Base-by-base conservation (phyloP, 1,140 invertebrate species). In the Saxidomus purpurata region DNA sequence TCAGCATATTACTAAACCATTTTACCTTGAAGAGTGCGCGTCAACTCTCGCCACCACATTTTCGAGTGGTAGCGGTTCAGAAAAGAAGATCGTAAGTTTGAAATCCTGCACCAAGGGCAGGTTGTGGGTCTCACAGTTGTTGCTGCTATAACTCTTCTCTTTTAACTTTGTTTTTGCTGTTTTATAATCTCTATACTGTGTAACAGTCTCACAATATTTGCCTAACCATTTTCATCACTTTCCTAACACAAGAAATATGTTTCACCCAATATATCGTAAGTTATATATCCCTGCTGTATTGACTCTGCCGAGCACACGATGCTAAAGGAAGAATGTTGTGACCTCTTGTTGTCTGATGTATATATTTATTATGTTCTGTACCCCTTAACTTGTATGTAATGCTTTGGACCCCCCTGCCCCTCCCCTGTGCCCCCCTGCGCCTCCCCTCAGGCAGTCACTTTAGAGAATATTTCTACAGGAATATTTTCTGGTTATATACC, bases 11-110 rank as follows among this genome's bases (percentile, higher is more conserved):
- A 79, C 74, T 15, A 93, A 93, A 93, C 99, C 99, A 0, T 99
- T 99, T 99, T 99, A 99, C 95, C 96, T 99, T 79, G 99, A 99
- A 96, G 98, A 99, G 95, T 99, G 99, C 94, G 98, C 99, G 1
- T 99, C 99, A 6, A 99, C 99, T 4, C 96, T 99, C 85, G 98
- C 99, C 0, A 98, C 98, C 3, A 99, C 99, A 0, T 99, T 99
- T 95, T 99, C 98, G 93, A 99, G 98, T 28, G 99, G 99, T 0
- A 98, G 98, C 0, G 89, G 89, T 52, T 85, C 85, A 25, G 94
- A 95, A 40, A 90, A 93, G 67, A 92, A 94, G 85, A 93, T 95
- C 87, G 93, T 94, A 88, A 93, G 93, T 90, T 55, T 6, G 38
- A 38, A 31, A 40, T 59, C 55, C 34, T 59, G 40, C 77, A 28